A percentile compares a stretch with the other conserved stretches of the same genome.
Conservation (phyloP, 2,113 vertebrate genomes). For the Sapajus apella region DNA sequence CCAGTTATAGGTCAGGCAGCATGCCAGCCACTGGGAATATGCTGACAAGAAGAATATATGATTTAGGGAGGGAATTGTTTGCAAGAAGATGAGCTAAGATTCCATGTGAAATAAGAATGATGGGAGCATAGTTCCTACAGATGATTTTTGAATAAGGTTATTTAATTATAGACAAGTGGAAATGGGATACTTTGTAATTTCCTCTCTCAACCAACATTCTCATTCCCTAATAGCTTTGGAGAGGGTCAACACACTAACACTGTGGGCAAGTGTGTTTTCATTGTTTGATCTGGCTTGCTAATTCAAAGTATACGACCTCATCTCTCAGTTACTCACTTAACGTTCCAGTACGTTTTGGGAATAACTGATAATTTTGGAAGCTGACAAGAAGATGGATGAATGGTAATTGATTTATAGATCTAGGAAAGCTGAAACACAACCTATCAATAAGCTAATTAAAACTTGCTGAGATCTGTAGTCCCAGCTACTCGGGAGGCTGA, state of each 20-base stretch:
- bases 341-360: slow-evolving; percentile 52
- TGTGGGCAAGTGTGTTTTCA: not conserved
- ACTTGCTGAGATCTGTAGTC: not conserved
- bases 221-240: slow-evolving; percentile 33
- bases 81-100: not conserved
- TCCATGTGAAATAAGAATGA: not conserved
- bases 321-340: slow-evolving; percentile 51
- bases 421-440: slow-evolving; percentile 39
- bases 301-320: not conserved
- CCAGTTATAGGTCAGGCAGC: not conserved
- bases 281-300: slow-evolving; percentile 18
- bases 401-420: slow-evolving; percentile 43
- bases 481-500: too few species aligned
- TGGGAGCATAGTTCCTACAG: not conserved
- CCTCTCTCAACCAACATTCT: not conserved
- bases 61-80: not conserved
- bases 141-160: slow-evolving; percentile 36
- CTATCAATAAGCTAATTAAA: slow-evolving; percentile 34
- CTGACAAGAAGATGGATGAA: slow-evolving; percentile 49
- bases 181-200: slow-evolving; percentile 48
- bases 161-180: slow-evolving; percentile 29
- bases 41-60: not conserved
- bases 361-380: slow-evolving; percentile 61
- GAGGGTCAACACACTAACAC: not conserved
- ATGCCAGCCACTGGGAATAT: not conserved